These are phyloP conservation scores for Lasiurus cinereus DNA, from an alignment of 2,113 vertebrate species.

Conservation along the genomic window DNA sequence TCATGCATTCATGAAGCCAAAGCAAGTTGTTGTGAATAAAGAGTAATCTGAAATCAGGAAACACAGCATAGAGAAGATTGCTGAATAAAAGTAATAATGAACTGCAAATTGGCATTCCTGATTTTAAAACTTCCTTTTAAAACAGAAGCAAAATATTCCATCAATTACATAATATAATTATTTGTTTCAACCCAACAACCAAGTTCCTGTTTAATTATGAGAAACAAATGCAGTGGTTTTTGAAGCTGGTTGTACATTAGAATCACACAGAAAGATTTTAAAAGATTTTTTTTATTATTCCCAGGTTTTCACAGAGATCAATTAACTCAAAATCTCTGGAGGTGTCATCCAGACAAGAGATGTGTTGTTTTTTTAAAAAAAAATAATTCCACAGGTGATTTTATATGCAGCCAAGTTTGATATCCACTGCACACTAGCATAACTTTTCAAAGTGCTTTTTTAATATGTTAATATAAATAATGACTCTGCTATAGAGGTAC, in stretches of 20 bases:
- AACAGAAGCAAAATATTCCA: not conserved
- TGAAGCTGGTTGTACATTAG: not conserved
- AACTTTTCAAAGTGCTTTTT: slow-evolving; percentile 48
- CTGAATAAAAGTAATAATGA: not conserved
- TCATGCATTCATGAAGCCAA: slow-evolving; percentile 1
- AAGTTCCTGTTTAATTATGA: not conserved
- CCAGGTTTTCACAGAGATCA: not conserved
- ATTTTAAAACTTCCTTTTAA: not conserved
- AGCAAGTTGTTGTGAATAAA: not conserved
- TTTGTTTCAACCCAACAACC: slow-evolving; percentile 18
- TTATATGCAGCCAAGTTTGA: not conserved
- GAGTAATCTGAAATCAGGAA: slow-evolving; percentile 48
- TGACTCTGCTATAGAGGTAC: not conserved
- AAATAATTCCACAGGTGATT: not conserved
- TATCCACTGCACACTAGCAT: not conserved
- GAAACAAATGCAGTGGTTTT: not conserved
- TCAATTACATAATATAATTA: not conserved
- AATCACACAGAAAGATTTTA: not conserved
- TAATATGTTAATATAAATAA: slow-evolving; percentile 40
- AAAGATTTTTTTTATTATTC: not conserved
- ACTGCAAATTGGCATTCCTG: not conserved
- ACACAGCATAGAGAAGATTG: not conserved
- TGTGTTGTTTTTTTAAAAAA: not conserved
- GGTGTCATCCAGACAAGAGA: not conserved
- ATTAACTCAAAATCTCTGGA: not conserved